Conservation (phyloP, 2,113 vertebrate species). For the Plecturocebus donacophilus region DNA sequence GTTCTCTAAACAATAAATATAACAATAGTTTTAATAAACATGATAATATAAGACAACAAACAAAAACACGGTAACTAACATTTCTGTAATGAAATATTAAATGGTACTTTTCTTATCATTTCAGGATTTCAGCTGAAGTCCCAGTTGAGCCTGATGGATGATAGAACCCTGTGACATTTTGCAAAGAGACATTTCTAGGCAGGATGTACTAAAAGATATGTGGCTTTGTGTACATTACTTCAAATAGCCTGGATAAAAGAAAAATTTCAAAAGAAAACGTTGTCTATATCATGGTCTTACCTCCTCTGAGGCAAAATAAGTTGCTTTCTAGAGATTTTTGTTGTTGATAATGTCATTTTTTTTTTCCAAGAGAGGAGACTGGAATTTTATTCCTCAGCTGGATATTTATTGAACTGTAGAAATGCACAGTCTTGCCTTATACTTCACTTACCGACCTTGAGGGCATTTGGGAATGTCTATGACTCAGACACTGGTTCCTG, state of each 20-base stretch:
- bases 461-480: neutral
- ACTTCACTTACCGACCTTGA: neutral
- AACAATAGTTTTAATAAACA: neutral
- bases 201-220: neutral
- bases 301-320: neutral
- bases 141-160: neutral
- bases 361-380: neutral
- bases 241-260: neutral
- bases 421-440: neutral
- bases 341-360: neutral
- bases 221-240: neutral
- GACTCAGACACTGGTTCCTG: neutral
- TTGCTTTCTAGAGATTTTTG: neutral
- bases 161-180: neutral
- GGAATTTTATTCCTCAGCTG: neutral
- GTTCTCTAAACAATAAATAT: slow-evolving; percentile 19
- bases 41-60: neutral
- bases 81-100: neutral
- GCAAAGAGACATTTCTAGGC: neutral
- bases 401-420: neutral
- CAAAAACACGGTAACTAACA: neutral
- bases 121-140: neutral
- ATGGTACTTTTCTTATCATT: neutral
- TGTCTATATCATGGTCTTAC: neutral
- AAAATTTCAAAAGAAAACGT: neutral